Evolutionary conservation across 2,113 vertebrate species (phyloP).

Genomic region (Poeciliopsis retropinna): DNA sequence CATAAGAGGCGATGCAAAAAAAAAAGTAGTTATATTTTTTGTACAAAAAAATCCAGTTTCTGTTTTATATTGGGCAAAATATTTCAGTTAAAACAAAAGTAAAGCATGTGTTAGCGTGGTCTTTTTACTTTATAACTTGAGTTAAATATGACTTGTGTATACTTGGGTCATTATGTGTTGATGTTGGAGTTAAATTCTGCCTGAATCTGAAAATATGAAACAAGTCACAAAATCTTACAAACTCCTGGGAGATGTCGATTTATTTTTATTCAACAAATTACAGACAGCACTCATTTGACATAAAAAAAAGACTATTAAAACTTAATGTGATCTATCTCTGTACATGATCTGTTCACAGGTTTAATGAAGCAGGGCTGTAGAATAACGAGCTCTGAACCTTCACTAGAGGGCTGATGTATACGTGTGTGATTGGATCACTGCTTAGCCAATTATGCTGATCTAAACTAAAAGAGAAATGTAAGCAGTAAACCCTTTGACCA

Average conservation of each 20-base stretch:
- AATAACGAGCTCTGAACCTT: background rate
- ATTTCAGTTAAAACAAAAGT: background rate
- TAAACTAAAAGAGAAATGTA: constrained; percentile 36
- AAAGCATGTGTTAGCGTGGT: background rate
- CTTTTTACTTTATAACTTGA: too few relatives aligned
- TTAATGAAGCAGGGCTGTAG: constrained; percentile 20
- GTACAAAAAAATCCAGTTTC: background rate
- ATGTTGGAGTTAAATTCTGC: too few relatives aligned
- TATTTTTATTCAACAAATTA: background rate
- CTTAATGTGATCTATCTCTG: constrained; percentile 46
- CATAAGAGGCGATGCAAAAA: too few relatives aligned
- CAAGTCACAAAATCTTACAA: too few relatives aligned
- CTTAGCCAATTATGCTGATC: constrained; percentile 66
- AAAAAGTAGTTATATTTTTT: too few relatives aligned
- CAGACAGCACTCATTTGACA: constrained; percentile 19
- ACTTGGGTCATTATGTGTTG: too few relatives aligned
- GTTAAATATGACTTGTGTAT: too few relatives aligned
- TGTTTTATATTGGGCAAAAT: background rate
- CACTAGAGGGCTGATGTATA: constrained; percentile 29
- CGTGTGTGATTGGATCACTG: constrained; percentile 63
- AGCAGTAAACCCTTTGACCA: constrained; percentile 34
- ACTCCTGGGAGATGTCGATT: too few relatives aligned
- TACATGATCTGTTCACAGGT: constrained; percentile 25
- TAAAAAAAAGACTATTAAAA: constrained; percentile 37
- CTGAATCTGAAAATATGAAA: too few relatives aligned